These are phyloP conservation scores for Actenoides lindsayi DNA, from an alignment of 2,113 vertebrate species.

Conservation along the genomic window DNA sequence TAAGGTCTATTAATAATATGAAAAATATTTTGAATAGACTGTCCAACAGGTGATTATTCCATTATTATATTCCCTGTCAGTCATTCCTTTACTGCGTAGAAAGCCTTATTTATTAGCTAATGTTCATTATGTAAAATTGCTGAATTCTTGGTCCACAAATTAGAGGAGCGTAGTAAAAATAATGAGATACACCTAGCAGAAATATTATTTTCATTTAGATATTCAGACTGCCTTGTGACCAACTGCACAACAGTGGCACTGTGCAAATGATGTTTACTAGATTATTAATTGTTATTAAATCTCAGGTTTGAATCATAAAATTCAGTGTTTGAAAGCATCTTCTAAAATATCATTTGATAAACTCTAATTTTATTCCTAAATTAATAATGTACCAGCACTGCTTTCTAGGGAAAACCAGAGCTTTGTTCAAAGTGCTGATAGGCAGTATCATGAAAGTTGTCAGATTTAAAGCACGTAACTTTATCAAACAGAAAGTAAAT, in stretches of 20 bases:
- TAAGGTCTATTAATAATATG: neutral
- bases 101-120: neutral
- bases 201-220: neutral
- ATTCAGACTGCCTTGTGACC: neutral
- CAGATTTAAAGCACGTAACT: neutral
- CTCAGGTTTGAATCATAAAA: neutral
- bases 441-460: neutral
- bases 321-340: neutral
- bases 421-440: neutral
- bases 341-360: neutral
- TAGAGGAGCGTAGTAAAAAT: neutral
- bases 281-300: neutral
- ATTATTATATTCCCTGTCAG: neutral
- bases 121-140: neutral
- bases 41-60: neutral
- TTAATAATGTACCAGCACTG: neutral
- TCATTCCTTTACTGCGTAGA: neutral
- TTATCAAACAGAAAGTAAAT: constrained; percentile 13
- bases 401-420: neutral
- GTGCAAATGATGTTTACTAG: neutral
- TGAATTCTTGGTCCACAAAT: neutral
- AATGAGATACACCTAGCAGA: neutral
- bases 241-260: neutral
- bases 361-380: neutral
- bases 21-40: neutral